A percentile compares a stretch with the other conserved stretches of the same genome.
phyloP scores from a whole-genome alignment of 2,797 vertebrate species.

The Triplophysa bombifrons region DNA sequence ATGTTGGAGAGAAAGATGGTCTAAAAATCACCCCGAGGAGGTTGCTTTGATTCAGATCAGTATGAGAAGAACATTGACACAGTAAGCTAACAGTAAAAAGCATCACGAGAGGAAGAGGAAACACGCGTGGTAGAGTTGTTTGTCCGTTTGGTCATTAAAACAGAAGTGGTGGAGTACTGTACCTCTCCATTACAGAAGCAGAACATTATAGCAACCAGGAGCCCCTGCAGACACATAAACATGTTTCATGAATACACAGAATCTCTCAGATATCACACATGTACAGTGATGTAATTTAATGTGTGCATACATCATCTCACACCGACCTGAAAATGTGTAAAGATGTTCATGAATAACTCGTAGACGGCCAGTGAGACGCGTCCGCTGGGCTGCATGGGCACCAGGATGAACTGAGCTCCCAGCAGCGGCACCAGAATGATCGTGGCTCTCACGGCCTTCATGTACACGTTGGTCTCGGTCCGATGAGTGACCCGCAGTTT shows the following conservation, averaged over 20 bases:
- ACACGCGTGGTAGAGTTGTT: too few relatives aligned
- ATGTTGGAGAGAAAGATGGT: too few relatives aligned
- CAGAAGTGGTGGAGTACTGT: background rate
- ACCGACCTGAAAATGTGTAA: constrained; percentile 75
- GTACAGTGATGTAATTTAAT: background rate
- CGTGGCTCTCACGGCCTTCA: constrained; percentile 81
- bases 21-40: too few relatives aligned
- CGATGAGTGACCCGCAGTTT: constrained; percentile 80
- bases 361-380: constrained; percentile 63
- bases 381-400: constrained; percentile 69
- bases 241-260: background rate
- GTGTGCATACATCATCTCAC: background rate
- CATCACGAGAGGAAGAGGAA: too few relatives aligned
- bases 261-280: too few relatives aligned
- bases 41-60: too few relatives aligned
- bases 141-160: background rate
- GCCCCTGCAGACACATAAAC: constrained; percentile 69
- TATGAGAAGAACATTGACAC: too few relatives aligned
- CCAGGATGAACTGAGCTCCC: constrained; percentile 76
- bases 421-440: constrained; percentile 82
- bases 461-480: constrained; percentile 76
- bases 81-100: too few relatives aligned
- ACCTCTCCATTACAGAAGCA: constrained; percentile 84
- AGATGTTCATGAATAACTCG: constrained; percentile 71
- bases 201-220: constrained; percentile 81